Percentiles rank a stretch among this genome's conserved stretches.
These are phyloP conservation scores for Austrolebias charrua DNA, from an alignment of 2,797 vertebrate species.

Conservation along the genomic window DNA sequence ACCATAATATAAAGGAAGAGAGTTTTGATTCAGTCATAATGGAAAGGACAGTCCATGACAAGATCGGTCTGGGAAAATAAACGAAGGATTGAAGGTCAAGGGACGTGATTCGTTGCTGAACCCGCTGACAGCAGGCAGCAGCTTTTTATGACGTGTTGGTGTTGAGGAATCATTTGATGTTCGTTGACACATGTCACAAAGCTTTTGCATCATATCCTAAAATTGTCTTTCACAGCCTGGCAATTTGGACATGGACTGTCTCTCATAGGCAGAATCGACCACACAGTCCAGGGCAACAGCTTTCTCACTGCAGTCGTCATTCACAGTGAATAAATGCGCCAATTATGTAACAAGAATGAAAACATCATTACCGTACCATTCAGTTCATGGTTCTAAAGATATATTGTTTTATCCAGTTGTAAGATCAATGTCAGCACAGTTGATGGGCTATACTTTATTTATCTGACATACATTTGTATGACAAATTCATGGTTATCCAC, in stretches of 20 bases:
- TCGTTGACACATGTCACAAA: conserved; percentile 30
- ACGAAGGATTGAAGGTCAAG: conserved; percentile 9
- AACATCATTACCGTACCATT: conserved; percentile 7
- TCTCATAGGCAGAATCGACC: conserved; percentile 3
- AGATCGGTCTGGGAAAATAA: not conserved
- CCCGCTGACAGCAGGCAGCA: conserved; percentile 19
- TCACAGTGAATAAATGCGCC: conserved; percentile 6
- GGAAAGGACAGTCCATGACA: not conserved
- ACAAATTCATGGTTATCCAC: too few species aligned
- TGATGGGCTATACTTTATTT: not conserved
- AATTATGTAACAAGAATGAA: conserved; percentile 19
- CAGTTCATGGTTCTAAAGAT: not conserved
- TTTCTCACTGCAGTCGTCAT: conserved; percentile 14
- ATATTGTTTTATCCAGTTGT: not conserved
- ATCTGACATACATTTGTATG: too few species aligned
- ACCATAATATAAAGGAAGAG: not conserved
- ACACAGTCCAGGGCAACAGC: not conserved
- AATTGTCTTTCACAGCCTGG: conserved; percentile 6
- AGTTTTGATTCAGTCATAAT: not conserved
- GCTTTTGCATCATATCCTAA: conserved; percentile 20
- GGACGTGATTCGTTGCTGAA: conserved; percentile 11
- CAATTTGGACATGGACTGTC: conserved; percentile 2
- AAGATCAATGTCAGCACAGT: not conserved
- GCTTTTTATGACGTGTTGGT: conserved; percentile 12
- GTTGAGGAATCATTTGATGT: conserved; percentile 16